Base-by-base conservation (phyloP, 2,113 vertebrate genomes). In the Gobio gobio region DNA sequence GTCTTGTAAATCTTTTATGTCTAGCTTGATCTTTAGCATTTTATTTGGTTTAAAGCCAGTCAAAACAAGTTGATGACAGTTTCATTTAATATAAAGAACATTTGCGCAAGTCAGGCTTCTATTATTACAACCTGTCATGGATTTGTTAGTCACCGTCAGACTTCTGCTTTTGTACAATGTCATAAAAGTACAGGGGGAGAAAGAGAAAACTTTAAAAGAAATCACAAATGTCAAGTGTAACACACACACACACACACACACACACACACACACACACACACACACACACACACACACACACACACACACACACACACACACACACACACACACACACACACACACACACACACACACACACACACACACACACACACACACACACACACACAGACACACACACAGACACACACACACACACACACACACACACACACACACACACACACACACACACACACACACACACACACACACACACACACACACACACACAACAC, bases 21-120 rank as follows among this genome's bases (percentile, higher is more conserved):
- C 70, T 56, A 47, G 22, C 33, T 56, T 83, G 8, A 12, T 87
- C 22, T 51, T 68, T 36, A 36, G 40, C 54, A 72, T 47, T 47
- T 47, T 78, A 16, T 83, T 78, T 83, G 61, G 12, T 83, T 83
- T 64, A 20, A 26, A 82, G 78, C 61, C 72, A 72, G 59, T 85
- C 14, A 68, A 84, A 84, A 56, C 20, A 36, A 76, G 47, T 18
- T 68, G 61, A 66, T 70, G 77, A 84, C 68, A 58, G 49, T 83
- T 66, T 74, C 1, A 54, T 78, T 56, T 64, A 58, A 40, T 58
- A 29, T 45, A 33, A 68, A 81, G 58, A 61, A 45, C 40, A 58
- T 63, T 76, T 63, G 24, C 56, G 70, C 45, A n/a, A 84, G 58
- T 74, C 64, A 51, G 33, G 51, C 18, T 83, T 83, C 26, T 75